These are phyloP conservation scores for Silurus glanis DNA, from an alignment of 2,113 vertebrate species.

Conservation along the genomic window DNA sequence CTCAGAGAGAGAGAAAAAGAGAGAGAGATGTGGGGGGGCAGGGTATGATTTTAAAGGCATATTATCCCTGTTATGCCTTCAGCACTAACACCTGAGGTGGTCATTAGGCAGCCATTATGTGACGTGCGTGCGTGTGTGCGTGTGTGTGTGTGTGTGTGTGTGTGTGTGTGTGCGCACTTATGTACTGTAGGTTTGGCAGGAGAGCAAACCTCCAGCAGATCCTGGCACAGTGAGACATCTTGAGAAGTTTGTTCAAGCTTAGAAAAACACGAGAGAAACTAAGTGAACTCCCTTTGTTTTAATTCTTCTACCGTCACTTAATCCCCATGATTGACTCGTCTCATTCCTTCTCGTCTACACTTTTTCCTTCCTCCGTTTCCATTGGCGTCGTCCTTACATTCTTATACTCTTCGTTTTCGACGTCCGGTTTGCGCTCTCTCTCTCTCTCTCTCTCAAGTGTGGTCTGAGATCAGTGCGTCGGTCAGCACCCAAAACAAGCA, in stretches of 20 bases:
- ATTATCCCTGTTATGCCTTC: constrained; percentile 62
- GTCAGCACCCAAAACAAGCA: constrained; percentile 35
- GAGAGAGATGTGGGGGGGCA: constrained; percentile 37
- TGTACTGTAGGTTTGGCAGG: constrained; percentile 5
- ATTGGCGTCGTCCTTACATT: constrained; percentile 57
- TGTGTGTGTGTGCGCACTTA: constrained; percentile 1
- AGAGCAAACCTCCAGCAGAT: constrained; percentile 31
- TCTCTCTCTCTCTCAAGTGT: constrained; percentile 50
- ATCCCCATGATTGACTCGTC: constrained; percentile 52
- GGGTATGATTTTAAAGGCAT: constrained; percentile 57
- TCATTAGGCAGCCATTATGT: constrained; percentile 67
- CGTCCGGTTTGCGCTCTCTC: background rate
- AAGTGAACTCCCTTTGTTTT: constrained; percentile 62
- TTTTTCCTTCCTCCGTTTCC: constrained; percentile 46
- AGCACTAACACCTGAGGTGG: constrained; percentile 69
- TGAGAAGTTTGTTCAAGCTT: constrained; percentile 39
- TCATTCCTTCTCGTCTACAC: background rate
- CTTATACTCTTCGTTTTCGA: background rate
- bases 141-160: constrained; percentile 38
- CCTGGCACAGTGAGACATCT: constrained; percentile 1
- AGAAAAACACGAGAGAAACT: constrained; percentile 20
- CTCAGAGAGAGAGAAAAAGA: background rate
- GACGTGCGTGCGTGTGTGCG: constrained; percentile 10
- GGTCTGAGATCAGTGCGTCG: constrained; percentile 58
- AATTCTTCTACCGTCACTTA: constrained; percentile 64